Percentiles rank a stretch among this genome's conserved stretches.
Conservation (phyloP, 2,888 invertebrate species). For the Ennomos quercinarius region DNA sequence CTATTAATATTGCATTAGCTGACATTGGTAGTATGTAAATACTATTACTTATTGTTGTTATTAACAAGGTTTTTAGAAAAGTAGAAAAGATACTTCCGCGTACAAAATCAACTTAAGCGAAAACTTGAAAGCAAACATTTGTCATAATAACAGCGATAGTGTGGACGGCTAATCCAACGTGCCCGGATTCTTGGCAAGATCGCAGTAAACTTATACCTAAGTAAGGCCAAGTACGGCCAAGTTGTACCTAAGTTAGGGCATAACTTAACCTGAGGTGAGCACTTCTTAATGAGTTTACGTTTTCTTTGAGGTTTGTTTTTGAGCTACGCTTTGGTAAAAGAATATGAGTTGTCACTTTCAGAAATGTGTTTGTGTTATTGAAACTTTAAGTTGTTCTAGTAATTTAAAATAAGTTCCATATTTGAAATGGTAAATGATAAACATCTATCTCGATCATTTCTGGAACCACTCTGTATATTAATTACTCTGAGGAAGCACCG, state of each 20-base stretch:
- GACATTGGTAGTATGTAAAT: too few species aligned
- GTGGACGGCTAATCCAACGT: constrained; percentile 35
- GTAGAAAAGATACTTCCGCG: not conserved
- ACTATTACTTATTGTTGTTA: too few species aligned
- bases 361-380: constrained; percentile 6
- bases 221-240: constrained; percentile 30
- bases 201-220: constrained; percentile 32
- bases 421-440: too few species aligned
- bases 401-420: too few species aligned
- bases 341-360: constrained; percentile 10
- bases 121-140: constrained; percentile 26
- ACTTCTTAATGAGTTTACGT: constrained; percentile 43
- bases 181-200: constrained; percentile 34
- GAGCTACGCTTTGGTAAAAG: constrained; percentile 19
- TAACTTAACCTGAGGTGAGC: constrained; percentile 44
- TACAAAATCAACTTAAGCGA: constrained; percentile 12
- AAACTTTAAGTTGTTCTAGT: not conserved
- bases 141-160: constrained; percentile 27
- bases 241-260: constrained; percentile 37
- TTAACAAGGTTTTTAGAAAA: not conserved
- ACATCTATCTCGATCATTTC: too few species aligned
- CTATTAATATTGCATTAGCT: too few species aligned
- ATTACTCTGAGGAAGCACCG: too few species aligned
- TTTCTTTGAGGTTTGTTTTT: constrained; percentile 31
- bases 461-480: too few species aligned